These are phyloP conservation scores for Myripristis jacobus DNA, from an alignment of 2,797 vertebrate genomes.

Conservation along the genomic window DNA sequence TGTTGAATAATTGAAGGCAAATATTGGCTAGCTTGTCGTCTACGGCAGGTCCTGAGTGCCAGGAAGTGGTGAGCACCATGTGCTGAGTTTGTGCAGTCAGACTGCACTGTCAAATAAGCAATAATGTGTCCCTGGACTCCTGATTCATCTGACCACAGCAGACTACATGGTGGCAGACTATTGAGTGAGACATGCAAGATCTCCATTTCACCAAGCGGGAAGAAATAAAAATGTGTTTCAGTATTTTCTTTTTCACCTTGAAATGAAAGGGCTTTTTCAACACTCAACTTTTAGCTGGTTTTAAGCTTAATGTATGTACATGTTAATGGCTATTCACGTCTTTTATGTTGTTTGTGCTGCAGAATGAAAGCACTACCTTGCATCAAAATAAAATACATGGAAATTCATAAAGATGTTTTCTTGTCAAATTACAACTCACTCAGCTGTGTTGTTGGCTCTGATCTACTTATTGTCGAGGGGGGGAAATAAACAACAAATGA, in stretches of 20 bases:
- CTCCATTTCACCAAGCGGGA: conserved; percentile 72
- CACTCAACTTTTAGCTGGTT: conserved; percentile 39
- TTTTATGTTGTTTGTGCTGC: conserved; percentile 72
- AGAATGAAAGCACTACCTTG: conserved; percentile 61
- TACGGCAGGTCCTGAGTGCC: conserved; percentile 80
- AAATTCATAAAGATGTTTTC: conserved; percentile 77
- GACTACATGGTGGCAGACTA: conserved; percentile 86
- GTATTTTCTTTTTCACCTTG: conserved; percentile 72
- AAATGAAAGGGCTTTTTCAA: conserved; percentile 57
- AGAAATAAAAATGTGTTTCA: conserved; percentile 60
- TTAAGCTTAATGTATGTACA: conserved; percentile 78
- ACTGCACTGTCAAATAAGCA: conserved; percentile 86
- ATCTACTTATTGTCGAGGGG: conserved; percentile 77
- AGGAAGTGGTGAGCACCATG: conserved; percentile 83
- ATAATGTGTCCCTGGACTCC: conserved; percentile 86
- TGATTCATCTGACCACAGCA: conserved; percentile 85
- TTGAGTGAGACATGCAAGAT: conserved; percentile 81
- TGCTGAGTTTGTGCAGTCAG: conserved; percentile 85
- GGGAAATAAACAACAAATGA: conserved; percentile 80
- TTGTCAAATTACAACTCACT: conserved; percentile 74
- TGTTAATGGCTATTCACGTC: conserved; percentile 62
- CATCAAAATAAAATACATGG: conserved; percentile 75
- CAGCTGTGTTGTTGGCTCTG: conserved; percentile 77
- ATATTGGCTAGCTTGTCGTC: conserved; percentile 82
- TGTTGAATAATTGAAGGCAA: conserved; percentile 85